Evolutionary conservation across 2,113 vertebrate genomes (phyloP), one percentile per base, ranked within the genome.

Genomic region (Progne subis): DNA sequence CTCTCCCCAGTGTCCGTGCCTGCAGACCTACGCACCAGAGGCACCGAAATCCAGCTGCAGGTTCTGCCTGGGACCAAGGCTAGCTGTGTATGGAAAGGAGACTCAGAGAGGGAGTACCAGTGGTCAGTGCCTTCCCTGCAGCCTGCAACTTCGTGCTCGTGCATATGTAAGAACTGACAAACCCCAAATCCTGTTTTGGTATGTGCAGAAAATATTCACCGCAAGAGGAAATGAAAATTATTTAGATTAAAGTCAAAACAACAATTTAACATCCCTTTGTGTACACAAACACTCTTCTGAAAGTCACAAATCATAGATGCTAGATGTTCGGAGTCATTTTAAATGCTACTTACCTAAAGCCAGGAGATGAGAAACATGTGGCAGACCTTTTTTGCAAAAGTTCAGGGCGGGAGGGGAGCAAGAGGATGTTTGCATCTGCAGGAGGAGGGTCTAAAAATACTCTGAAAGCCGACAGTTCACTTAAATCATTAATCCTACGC

Each of bases 291-390:
- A 97, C 96, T 97, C 95, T 92, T 97, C 95, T 96, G 92, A 97
- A 97, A 97, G 95, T 97, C 95, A 97, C 97, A 97, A 96, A 97
- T 97, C 97, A 97, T 94, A 72, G 86, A 90, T 91, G 90, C 91
- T 94, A 92, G 92, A 96, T 96, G 96, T 95, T 92, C 92, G 41
- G 92, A 97, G 95, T 83, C 6, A 9, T 96, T 98, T 96, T 93
- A 98, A 97, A 97, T 67, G 96, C 96, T 97, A 96, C 97, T 97
- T 97, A 97, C 96, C 97, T 97, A 97, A 97, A 97, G 83, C 96
- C 97, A 93, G 92, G 96, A 97, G 97, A 98, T 97, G 97, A 97
- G 97, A 98, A 98, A 98, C 98, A 98, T 97, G 97, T 98, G 97
- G 95, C 90, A 95, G 96, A 97, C 97, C 95, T 97, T 97, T 96